Evolutionary conservation across 2,888 invertebrate genomes (phyloP).

Genomic region (Acrocyrtus sp.): DNA sequence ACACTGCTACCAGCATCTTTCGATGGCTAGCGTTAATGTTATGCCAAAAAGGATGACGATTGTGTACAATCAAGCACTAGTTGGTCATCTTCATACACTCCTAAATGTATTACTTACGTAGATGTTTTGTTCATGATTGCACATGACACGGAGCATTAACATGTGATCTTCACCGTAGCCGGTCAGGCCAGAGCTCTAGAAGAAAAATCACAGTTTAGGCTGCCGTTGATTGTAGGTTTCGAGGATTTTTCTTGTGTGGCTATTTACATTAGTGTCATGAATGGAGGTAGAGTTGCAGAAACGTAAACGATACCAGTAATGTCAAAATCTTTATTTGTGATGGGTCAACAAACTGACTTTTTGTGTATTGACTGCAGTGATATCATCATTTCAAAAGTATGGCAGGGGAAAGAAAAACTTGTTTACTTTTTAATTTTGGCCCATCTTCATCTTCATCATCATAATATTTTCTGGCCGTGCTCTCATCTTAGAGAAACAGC

Average conservation of each 20-base stretch:
- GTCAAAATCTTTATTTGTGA: slow-evolving; percentile 34
- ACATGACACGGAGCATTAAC: slow-evolving; percentile 12
- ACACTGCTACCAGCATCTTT: too few relatives aligned
- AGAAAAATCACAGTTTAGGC: slow-evolving; percentile 35
- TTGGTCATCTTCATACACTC: too few relatives aligned
- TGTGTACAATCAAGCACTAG: too few relatives aligned
- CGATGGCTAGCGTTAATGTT: too few relatives aligned
- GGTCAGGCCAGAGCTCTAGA: slow-evolving; percentile 14
- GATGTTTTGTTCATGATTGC: too few relatives aligned
- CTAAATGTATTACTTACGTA: too few relatives aligned
- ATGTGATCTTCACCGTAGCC: slow-evolving; percentile 22
- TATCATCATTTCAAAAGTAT: slow-evolving; percentile 19
- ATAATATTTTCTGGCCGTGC: slow-evolving; percentile 29
- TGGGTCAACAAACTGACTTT: slow-evolving; percentile 51
- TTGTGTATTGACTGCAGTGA: not conserved
- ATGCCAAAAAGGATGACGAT: too few relatives aligned
- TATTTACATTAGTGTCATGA: too few relatives aligned
- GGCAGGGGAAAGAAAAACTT: slow-evolving; percentile 26
- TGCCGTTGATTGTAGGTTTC: slow-evolving; percentile 12
- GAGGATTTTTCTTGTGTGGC: too few relatives aligned
- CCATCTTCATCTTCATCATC: slow-evolving; percentile 12
- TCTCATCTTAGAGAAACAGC: too few relatives aligned
- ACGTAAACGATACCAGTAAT: slow-evolving; percentile 18
- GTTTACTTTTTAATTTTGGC: slow-evolving; percentile 39
- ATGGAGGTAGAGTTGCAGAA: not conserved